Percentiles rank a stretch among this genome's conserved stretches.
These are phyloP conservation scores for Papilio dardanus DNA, from an alignment of 1,140 invertebrate genomes.

Conservation along the genomic window DNA sequence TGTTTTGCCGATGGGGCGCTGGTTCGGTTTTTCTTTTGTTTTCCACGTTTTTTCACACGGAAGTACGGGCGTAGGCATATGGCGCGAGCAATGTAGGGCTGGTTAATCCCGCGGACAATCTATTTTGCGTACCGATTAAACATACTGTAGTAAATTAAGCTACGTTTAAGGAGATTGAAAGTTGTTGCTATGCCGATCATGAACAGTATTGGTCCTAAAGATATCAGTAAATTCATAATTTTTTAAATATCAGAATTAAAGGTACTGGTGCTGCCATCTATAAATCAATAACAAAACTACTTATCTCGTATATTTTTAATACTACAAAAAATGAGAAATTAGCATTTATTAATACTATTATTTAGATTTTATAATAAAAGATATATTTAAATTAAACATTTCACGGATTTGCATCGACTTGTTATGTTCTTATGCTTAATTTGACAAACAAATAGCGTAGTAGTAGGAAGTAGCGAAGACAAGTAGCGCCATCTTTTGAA, in stretches of 20 bases:
- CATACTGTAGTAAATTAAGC: neutral
- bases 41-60: conserved; percentile 48
- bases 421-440: too few relatives aligned
- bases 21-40: conserved; percentile 58
- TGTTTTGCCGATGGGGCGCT: conserved; percentile 74
- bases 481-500: conserved; percentile 11
- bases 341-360: neutral
- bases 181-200: neutral
- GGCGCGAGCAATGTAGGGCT: conserved; percentile 43
- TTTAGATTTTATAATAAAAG: too few relatives aligned
- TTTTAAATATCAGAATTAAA: neutral
- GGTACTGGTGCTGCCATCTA: conserved; percentile 24
- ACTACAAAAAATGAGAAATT: neutral
- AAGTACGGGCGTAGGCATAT: conserved; percentile 54
- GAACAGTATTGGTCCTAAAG: too few relatives aligned
- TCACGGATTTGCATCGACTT: too few relatives aligned
- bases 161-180: neutral
- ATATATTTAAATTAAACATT: too few relatives aligned
- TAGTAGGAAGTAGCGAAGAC: too few relatives aligned
- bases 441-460: too few relatives aligned
- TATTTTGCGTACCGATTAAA: neutral
- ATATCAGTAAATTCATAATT: too few relatives aligned
- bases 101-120: neutral
- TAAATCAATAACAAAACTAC: neutral
- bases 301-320: neutral